Evolutionary conservation across 2,888 invertebrate genomes (phyloP), one percentile per base, ranked within the genome.

Genomic region (Cacoxenus indagator): DNA sequence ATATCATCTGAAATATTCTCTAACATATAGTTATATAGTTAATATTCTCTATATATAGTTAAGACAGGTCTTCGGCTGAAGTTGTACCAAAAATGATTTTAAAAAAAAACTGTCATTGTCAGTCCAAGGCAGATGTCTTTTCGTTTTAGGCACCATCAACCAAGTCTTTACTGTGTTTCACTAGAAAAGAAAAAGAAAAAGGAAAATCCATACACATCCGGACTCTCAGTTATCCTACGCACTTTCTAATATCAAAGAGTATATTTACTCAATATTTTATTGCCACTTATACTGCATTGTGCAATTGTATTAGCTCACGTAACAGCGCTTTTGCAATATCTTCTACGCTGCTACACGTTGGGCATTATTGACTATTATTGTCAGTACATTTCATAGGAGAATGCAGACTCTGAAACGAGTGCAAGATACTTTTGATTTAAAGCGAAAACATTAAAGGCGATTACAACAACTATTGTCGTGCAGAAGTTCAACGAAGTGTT

Each of bases 401-500:
- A 37, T 37, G 14, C 14, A 37, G 8, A 1, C 9, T 14, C 1
- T 37, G 14, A 8, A 37, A 11, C 14, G 37, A 8, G 14, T 37
- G 37, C 14, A 4, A 11, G 37, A 14, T 5, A 37, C 37, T 11
- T 14, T 37, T 37, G 37, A 8, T 37, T 37, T 37, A 37, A 37
- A 37, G 37, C 37, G n/a, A 46, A 46, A 54, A 26, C 54, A 54
- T 54, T 54, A 54, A 54, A 54, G 26, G 2, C 37, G 14, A 37
- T 37, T 26, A n/a, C 54, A 54, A 26, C 5, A 8, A 24, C 26
- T 22, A 19, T 54, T 24, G 6, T 54, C 22, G 9, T 26, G 5
- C 57, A 29, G n/a, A n/a, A 57, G 17, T 27, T 57, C 17, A 57
- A 57, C 57, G 57, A 57, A 57, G 29, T 57, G 57, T 57, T 57